Conservation (phyloP, 2,797 vertebrate genomes). For the Paguma larvata region DNA sequence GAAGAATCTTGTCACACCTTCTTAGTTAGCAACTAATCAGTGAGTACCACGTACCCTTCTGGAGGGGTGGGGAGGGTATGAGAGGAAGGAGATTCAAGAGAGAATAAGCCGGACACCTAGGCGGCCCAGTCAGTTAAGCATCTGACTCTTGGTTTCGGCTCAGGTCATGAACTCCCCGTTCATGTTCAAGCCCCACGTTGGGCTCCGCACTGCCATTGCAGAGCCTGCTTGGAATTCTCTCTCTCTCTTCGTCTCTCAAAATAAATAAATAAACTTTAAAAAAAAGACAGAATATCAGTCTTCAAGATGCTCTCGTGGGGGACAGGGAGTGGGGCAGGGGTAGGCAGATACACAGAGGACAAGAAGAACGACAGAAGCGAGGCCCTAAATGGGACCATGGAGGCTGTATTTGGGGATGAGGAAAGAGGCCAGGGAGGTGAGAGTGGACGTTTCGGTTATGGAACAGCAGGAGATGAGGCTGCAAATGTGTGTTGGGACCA, state of each 20-base stretch:
- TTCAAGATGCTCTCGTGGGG: not conserved
- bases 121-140: too few relatives aligned
- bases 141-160: too few relatives aligned
- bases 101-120: not conserved
- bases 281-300: not conserved
- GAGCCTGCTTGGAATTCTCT: too few relatives aligned
- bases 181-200: too few relatives aligned
- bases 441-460: not conserved
- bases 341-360: not conserved
- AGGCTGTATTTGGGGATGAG: not conserved
- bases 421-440: not conserved
- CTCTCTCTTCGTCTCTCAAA: too few relatives aligned
- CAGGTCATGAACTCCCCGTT: too few relatives aligned
- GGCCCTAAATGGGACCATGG: not conserved
- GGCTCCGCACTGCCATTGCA: too few relatives aligned
- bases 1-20: not conserved
- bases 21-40: not conserved
- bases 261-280: too few relatives aligned
- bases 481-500: not conserved
- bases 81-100: not conserved
- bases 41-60: not conserved
- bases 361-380: not conserved
- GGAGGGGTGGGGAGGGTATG: not conserved
- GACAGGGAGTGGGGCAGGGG: accelerated
- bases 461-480: not conserved